Conservation (phyloP, 1,140 invertebrate species). For the Stenopsyche tienmushanensis region DNA sequence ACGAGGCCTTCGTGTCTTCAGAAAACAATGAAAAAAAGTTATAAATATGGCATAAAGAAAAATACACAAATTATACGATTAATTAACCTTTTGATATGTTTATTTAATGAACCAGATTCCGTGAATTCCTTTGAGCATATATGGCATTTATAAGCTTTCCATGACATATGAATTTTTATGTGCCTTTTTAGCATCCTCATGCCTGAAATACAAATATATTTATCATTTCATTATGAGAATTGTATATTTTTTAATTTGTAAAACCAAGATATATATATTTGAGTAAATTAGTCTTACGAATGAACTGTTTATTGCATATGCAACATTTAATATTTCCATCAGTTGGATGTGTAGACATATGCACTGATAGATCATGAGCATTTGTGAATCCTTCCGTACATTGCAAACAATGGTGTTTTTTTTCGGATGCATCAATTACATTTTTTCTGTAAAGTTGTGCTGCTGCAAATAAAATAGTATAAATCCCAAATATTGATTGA, state of each 20-base stretch:
- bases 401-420: slow-evolving; percentile 16
- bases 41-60: slow-evolving; percentile 7
- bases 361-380: slow-evolving; percentile 22
- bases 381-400: slow-evolving; percentile 28
- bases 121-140: slow-evolving; percentile 37
- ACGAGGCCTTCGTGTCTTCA: slow-evolving; percentile 26
- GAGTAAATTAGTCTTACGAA: slow-evolving; percentile 27
- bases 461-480: too few species aligned
- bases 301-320: slow-evolving; percentile 31
- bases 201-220: slow-evolving; percentile 21
- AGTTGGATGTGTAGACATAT: slow-evolving; percentile 28
- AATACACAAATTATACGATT: not conserved
- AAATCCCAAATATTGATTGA: not conserved
- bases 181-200: slow-evolving; percentile 30
- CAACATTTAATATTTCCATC: slow-evolving; percentile 28
- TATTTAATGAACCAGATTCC: slow-evolving; percentile 25
- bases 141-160: slow-evolving; percentile 31
- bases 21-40: slow-evolving; percentile 11
- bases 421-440: slow-evolving; percentile 6
- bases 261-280: too few species aligned
- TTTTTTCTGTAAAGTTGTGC: not conserved
- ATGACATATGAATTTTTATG: slow-evolving; percentile 34
- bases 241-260: not conserved
- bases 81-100: slow-evolving; percentile 33
- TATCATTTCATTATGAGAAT: slow-evolving; percentile 1